Percentiles rank a stretch among this genome's conserved stretches.
phyloP scores from a whole-genome alignment of 1,140 invertebrate species.

The Orchesella cincta region DNA sequence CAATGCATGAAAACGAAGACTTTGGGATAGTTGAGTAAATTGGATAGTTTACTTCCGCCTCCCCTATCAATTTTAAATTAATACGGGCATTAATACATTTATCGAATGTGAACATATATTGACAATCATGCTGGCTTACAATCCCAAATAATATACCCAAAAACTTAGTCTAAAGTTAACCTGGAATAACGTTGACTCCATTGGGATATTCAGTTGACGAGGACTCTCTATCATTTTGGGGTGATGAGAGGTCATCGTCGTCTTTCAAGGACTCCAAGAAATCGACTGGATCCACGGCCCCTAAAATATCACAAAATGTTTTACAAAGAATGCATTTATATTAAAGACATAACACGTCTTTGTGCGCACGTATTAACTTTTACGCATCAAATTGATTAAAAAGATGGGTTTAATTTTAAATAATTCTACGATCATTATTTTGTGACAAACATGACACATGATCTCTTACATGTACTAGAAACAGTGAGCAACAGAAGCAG shows the following conservation, averaged over 20 bases:
- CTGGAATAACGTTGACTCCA: slow-evolving; percentile 49
- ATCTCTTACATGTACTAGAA: too few relatives aligned
- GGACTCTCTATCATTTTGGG: neutral
- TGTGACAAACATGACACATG: too few relatives aligned
- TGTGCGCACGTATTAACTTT: too few relatives aligned
- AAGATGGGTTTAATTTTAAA: too few relatives aligned
- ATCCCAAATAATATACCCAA: neutral
- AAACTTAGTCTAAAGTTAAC: slow-evolving; percentile 19
- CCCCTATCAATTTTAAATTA: neutral
- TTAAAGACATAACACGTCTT: too few relatives aligned
- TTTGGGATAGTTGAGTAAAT: slow-evolving; percentile 37
- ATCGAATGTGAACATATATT: too few relatives aligned
- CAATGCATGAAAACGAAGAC: slow-evolving; percentile 46
- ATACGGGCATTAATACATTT: too few relatives aligned
- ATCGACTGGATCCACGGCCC: slow-evolving; percentile 16
- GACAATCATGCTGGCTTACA: neutral
- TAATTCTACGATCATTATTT: too few relatives aligned
- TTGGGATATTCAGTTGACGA: slow-evolving; percentile 25
- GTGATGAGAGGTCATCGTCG: neutral
- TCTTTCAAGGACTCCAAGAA: slow-evolving; percentile 22
- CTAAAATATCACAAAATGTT: slow-evolving; percentile 4
- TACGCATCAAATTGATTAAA: too few relatives aligned
- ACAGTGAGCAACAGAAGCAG: too few relatives aligned
- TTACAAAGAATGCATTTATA: neutral
- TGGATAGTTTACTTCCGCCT: slow-evolving; percentile 47